Percentiles rank a stretch among this genome's conserved stretches.
phyloP scores from a whole-genome alignment of 2,113 vertebrate genomes.

The Thymallus thymallus region DNA sequence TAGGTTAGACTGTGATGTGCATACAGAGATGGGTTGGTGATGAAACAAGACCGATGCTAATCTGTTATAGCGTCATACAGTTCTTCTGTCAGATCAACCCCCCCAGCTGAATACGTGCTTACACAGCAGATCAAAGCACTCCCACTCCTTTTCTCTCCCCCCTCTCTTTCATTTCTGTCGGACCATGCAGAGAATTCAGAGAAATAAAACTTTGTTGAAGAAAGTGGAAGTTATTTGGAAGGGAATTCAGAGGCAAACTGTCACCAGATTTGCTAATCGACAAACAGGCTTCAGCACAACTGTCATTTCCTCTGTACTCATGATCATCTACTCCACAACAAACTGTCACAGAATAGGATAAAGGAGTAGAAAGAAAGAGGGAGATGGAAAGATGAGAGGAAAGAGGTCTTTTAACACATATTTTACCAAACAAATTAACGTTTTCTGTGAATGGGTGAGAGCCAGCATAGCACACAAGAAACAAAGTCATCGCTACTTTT shows the following conservation, averaged over 20 bases:
- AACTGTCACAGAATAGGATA: neutral
- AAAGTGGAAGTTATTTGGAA: too few species aligned
- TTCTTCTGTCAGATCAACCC: slow-evolving; percentile 55
- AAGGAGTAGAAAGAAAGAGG: neutral
- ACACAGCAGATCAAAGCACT: slow-evolving; percentile 66
- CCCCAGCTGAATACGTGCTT: slow-evolving; percentile 59
- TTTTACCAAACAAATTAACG: too few species aligned
- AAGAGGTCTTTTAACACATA: neutral
- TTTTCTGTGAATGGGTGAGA: neutral
- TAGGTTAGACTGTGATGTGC: slow-evolving; percentile 39
- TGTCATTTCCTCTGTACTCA: too few species aligned
- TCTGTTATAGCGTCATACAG: slow-evolving; percentile 63
- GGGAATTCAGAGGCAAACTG: too few species aligned
- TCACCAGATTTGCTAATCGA: too few species aligned
- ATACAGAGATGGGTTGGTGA: slow-evolving; percentile 53
- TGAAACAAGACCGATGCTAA: slow-evolving; percentile 59
- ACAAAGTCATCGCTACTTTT: too few species aligned
- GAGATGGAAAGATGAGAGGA: neutral
- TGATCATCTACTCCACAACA: too few species aligned
- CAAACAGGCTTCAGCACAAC: too few species aligned
- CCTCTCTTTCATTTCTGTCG: slow-evolving; percentile 59
- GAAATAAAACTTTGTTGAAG: neutral
- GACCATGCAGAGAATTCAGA: too few species aligned
- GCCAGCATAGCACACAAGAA: too few species aligned
- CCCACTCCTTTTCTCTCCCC: slow-evolving; percentile 50